Percentiles rank a stretch among this genome's conserved stretches.
Evolutionary conservation across 2,113 vertebrate genomes (phyloP).

Genomic region (Lagopus leucura): DNA sequence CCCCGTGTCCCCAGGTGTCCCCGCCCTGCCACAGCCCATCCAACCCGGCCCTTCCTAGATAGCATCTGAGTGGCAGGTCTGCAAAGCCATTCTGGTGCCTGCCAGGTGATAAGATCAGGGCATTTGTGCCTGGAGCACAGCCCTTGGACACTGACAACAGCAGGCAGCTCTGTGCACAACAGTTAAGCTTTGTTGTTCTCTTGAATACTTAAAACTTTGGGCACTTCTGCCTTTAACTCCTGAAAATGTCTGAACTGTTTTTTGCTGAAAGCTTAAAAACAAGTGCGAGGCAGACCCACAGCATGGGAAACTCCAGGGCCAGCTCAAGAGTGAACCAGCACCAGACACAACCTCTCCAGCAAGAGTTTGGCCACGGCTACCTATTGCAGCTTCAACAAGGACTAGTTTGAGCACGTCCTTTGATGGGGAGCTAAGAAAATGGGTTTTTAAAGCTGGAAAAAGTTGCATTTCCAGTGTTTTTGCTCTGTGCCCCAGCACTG

Average conservation of each 20-base stretch:
- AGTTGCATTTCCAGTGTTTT: neutral
- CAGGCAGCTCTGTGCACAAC: neutral
- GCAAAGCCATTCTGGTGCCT: neutral
- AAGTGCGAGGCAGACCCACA: neutral
- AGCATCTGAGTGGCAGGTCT: neutral
- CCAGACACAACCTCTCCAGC: neutral
- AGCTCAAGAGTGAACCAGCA: neutral
- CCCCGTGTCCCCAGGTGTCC: neutral
- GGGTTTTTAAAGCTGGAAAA: neutral
- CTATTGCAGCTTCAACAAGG: neutral
- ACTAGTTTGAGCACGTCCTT: neutral
- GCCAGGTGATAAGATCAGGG: slow-evolving; percentile 3
- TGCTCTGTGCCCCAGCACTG: rapidly evolving
- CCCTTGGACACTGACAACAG: neutral
- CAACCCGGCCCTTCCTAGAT: neutral
- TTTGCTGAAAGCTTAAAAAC: neutral
- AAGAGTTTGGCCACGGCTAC: neutral
- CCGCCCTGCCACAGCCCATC: neutral
- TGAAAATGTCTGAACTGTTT: neutral
- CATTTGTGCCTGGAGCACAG: neutral
- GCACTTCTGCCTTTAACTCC: neutral
- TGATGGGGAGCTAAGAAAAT: neutral
- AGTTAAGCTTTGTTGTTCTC: neutral
- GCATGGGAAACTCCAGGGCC: neutral
- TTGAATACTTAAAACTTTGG: neutral